A percentile compares a stretch with the other conserved stretches of the same genome.
Evolutionary conservation across 2,888 invertebrate genomes (phyloP).

Genomic region (Cistogaster globosa): DNA sequence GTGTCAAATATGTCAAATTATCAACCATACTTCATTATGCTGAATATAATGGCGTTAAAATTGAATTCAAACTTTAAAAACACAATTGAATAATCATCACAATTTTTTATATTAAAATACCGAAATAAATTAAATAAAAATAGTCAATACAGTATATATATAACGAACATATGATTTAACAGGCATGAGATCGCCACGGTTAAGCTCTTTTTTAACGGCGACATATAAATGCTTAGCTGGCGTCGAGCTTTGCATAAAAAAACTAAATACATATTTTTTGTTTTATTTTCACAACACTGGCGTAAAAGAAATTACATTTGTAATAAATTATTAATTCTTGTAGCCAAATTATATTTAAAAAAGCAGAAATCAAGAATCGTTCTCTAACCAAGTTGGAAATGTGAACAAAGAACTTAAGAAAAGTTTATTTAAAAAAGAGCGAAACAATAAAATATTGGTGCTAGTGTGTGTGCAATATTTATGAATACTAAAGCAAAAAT

Average conservation of each 20-base stretch:
- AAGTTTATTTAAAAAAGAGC: constrained; percentile 4
- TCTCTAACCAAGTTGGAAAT: background rate
- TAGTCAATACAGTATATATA: no score
- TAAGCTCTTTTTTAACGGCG: background rate
- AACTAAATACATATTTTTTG: constrained; percentile 63
- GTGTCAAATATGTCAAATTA: no score
- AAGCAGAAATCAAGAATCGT: background rate
- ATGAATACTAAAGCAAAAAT: constrained; percentile 38
- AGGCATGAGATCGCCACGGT: background rate
- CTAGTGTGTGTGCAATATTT: constrained; percentile 57
- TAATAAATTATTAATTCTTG: constrained; percentile 33
- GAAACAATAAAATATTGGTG: constrained; percentile 48
- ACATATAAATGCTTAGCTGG: background rate
- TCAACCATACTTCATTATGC: no score
- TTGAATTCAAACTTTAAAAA: no score
- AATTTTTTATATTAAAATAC: no score
- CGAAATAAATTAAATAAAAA: no score
- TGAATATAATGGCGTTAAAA: no score
- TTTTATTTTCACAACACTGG: constrained; percentile 62
- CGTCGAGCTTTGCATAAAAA: constrained; percentile 26
- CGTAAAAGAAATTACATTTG: constrained; percentile 41
- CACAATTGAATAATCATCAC: no score
- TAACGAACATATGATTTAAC: background rate
- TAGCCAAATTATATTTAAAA: constrained; percentile 2
- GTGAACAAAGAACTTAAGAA: constrained; percentile 29